Percentiles rank a stretch among this genome's conserved stretches.
Evolutionary conservation across 2,797 vertebrate species (phyloP).

Genomic region (Florisuga fusca): DNA sequence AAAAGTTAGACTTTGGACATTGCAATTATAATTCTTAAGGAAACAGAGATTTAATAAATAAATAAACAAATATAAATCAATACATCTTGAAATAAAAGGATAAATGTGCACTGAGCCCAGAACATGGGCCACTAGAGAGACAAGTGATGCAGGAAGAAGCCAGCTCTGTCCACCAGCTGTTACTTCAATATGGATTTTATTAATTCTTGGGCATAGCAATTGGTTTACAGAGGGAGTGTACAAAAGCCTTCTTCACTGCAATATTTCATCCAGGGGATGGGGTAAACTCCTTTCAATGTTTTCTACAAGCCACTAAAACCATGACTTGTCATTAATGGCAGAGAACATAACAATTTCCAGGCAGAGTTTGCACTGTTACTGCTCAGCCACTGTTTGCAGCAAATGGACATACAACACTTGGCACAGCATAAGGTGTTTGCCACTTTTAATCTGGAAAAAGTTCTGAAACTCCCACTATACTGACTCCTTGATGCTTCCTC

Average conservation of each 20-base stretch:
- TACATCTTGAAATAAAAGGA: slow-evolving; percentile 50
- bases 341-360: not conserved
- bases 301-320: not conserved
- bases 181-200: slow-evolving; percentile 73
- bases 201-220: slow-evolving; percentile 57
- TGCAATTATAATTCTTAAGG: slow-evolving; percentile 37
- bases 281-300: slow-evolving; percentile 7
- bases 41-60: slow-evolving; percentile 22
- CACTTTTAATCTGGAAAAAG: not conserved
- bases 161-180: slow-evolving; percentile 66
- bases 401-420: not conserved
- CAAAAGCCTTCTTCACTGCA: not conserved
- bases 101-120: slow-evolving; percentile 52
- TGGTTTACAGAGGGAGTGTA: not conserved
- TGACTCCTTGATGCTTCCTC: not conserved
- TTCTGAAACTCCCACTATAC: not conserved
- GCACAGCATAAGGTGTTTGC: not conserved
- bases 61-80: slow-evolving; percentile 34
- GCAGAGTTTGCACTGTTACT: not conserved
- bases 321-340: not conserved
- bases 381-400: not conserved
- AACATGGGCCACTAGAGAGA: slow-evolving; percentile 64
- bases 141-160: slow-evolving; percentile 52
- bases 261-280: not conserved
- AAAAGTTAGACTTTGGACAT: not conserved